Conservation (phyloP, 2,797 vertebrate species). For the Morelia viridis region DNA sequence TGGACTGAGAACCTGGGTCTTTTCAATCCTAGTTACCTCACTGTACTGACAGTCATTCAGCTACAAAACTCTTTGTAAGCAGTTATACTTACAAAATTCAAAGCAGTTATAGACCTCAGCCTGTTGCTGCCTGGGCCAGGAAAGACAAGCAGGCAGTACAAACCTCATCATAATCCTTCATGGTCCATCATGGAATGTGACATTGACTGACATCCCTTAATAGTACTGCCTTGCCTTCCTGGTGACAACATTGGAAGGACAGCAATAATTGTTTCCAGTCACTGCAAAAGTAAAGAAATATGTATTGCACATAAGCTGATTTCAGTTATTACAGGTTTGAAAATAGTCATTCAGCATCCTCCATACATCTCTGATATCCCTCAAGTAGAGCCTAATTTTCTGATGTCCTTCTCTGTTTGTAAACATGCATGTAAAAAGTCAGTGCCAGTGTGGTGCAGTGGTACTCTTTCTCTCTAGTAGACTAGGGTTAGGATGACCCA, state of each 20-base stretch:
- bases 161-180: not conserved
- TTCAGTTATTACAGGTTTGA: not conserved
- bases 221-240: not conserved
- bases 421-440: not conserved
- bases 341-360: not conserved
- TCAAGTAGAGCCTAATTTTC: not conserved
- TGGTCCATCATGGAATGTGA: not conserved
- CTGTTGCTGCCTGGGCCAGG: not conserved
- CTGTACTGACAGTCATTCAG: not conserved
- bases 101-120: not conserved
- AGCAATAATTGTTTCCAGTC: not conserved
- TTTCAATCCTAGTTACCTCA: not conserved
- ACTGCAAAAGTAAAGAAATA: not conserved
- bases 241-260: not conserved
- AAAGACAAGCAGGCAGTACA: not conserved
- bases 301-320: not conserved
- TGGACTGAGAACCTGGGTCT: not conserved
- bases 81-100: not conserved
- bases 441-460: not conserved
- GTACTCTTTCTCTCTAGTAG: not conserved
- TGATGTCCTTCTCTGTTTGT: not conserved
- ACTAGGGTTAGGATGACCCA: not conserved
- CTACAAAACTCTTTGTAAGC: not conserved
- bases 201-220: not conserved
- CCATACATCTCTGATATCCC: slow-evolving; percentile 15